phyloP scores from a whole-genome alignment of 2,797 vertebrate species.

The Tragelaphus eurycerus region DNA sequence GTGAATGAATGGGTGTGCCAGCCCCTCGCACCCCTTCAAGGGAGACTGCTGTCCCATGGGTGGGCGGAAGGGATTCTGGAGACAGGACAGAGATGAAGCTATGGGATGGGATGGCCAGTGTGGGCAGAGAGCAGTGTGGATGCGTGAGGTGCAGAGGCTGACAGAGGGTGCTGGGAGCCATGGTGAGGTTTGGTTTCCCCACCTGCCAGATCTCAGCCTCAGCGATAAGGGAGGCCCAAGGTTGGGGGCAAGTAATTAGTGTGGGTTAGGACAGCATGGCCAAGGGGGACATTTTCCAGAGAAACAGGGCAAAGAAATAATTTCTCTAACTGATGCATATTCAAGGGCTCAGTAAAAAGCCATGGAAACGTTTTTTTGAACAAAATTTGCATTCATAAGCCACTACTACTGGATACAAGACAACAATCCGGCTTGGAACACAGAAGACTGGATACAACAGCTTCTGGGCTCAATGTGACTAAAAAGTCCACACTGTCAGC shows the following conservation, averaged over 20 bases:
- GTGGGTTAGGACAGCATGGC: not conserved
- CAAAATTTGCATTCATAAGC: not conserved
- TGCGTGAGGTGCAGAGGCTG: not conserved
- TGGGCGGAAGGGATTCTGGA: not conserved
- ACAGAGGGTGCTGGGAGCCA: not conserved
- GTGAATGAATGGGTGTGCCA: fast-evolving
- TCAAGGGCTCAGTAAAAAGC: not conserved
- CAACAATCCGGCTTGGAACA: not conserved
- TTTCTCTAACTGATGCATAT: not conserved
- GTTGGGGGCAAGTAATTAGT: not conserved
- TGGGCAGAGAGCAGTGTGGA: not conserved
- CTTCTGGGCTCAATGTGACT: not conserved
- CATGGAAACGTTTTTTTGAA: not conserved
- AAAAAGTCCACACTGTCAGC: not conserved
- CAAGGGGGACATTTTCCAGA: not conserved
- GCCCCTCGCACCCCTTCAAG: not conserved
- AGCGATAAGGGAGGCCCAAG: not conserved
- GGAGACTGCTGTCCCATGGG: not conserved
- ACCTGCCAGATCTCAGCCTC: not conserved
- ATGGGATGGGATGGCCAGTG: fast-evolving
- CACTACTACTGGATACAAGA: not conserved
- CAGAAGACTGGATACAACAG: not conserved
- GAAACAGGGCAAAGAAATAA: not conserved
- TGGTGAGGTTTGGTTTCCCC: not conserved
- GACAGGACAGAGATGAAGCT: not conserved